A percentile compares a stretch with the other conserved stretches of the same genome.
These are phyloP conservation scores for Cebus imitator DNA, from an alignment of 2,113 vertebrate genomes.

Conservation along the genomic window DNA sequence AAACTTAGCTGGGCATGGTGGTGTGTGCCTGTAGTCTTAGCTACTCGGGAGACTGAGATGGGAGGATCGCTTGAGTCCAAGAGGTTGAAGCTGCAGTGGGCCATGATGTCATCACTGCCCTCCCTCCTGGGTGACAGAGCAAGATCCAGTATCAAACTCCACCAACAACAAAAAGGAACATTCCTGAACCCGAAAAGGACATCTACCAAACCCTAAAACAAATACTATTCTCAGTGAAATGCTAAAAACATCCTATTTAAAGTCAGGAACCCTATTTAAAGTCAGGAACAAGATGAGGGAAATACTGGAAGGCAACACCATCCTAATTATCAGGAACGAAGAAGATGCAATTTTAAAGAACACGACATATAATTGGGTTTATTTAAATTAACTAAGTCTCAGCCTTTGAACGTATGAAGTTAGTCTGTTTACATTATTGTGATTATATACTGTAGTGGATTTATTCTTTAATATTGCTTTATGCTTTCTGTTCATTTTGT, in stretches of 20 bases:
- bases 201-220: neutral
- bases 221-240: neutral
- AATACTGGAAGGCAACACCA: neutral
- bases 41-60: too few relatives aligned
- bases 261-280: constrained; percentile 21
- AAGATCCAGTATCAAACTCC: too few relatives aligned
- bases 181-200: neutral
- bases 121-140: too few relatives aligned
- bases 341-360: neutral
- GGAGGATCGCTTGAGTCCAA: too few relatives aligned
- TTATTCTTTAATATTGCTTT: constrained; percentile 44
- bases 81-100: too few relatives aligned
- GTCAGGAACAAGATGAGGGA: neutral
- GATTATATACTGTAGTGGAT: constrained; percentile 11
- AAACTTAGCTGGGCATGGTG: too few relatives aligned
- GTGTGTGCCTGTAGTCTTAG: too few relatives aligned
- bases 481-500: neutral
- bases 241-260: neutral
- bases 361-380: neutral
- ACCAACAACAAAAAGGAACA: neutral
- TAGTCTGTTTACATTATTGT: neutral
- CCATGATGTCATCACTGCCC: too few relatives aligned
- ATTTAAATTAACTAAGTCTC: constrained; percentile 42
- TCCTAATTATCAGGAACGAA: neutral
- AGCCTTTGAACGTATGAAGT: neutral